Percentiles rank a stretch among this genome's conserved stretches.
Conservation (phyloP, 2,113 vertebrate genomes). For the Emydocephalus ijimae region DNA sequence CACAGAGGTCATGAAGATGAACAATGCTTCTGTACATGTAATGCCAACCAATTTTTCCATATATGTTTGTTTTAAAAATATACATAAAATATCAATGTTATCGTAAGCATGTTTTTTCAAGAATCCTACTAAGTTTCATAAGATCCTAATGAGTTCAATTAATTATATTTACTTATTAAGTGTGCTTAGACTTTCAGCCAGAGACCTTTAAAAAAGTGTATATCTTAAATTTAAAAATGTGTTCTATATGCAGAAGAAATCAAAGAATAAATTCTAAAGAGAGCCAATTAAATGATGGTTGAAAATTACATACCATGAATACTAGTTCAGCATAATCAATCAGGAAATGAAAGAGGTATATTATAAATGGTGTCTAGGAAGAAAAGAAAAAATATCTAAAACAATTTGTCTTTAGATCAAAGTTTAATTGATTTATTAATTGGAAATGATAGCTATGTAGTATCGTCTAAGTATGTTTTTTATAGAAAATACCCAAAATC, state of each 20-base stretch:
- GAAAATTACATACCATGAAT: constrained; percentile 85
- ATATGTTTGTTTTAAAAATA: not conserved
- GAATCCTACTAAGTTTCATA: not conserved
- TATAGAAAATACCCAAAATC: not conserved
- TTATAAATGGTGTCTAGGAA: constrained; percentile 88
- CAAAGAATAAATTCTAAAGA: not conserved
- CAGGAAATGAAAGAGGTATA: constrained; percentile 97
- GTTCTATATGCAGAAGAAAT: not conserved
- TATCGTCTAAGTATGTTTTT: not conserved
- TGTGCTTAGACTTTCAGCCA: not conserved
- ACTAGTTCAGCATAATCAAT: constrained; percentile 94
- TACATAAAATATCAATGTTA: not conserved
- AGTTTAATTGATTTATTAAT: not conserved
- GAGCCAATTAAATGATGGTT: not conserved
- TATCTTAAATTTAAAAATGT: not conserved
- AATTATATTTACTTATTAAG: not conserved
- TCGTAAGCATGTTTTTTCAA: not conserved
- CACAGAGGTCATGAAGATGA: not conserved
- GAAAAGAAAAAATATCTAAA: constrained; percentile 36
- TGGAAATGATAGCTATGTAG: accelerated
- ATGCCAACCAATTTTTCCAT: not conserved
- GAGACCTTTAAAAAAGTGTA: not conserved
- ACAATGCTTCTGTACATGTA: not conserved
- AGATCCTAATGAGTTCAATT: not conserved
- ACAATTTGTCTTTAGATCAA: not conserved